Conservation (phyloP, 2,888 invertebrate species). For the Cyrtodaria siliqua region DNA sequence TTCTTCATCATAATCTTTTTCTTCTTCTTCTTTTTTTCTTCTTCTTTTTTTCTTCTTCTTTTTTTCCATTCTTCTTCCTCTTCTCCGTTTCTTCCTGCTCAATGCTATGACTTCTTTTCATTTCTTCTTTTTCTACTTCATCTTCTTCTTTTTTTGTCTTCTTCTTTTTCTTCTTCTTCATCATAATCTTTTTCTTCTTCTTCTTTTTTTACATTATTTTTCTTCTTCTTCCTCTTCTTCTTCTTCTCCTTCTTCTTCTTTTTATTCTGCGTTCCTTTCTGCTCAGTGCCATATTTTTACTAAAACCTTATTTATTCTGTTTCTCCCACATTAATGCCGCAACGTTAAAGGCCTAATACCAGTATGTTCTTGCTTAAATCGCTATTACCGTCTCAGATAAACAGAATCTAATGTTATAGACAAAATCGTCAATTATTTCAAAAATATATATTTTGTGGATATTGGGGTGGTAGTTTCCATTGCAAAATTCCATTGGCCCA, state of each 20-base stretch:
- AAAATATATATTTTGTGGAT: no score
- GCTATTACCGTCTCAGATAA: no score
- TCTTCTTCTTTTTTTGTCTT: no score
- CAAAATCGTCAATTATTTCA: no score
- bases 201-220: neutral
- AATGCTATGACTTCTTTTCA: slow-evolving; percentile 8
- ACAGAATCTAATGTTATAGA: no score
- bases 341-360: no score
- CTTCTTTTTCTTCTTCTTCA: slow-evolving; percentile 1
- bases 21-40: slow-evolving; percentile 1
- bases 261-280: neutral
- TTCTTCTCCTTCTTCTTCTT: slow-evolving; percentile 6
- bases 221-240: neutral
- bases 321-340: neutral
- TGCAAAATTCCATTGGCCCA: no score
- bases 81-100: slow-evolving; percentile 19
- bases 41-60: slow-evolving; percentile 13
- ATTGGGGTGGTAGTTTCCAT: no score
- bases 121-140: slow-evolving; percentile 18
- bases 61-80: slow-evolving; percentile 6
- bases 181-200: neutral
- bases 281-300: neutral
- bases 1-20: slow-evolving; percentile 1
- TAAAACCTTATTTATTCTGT: slow-evolving; percentile 4
- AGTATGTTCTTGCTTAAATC: no score